phyloP scores from a whole-genome alignment of 2,888 invertebrate species.

The Cynaeus angustus region DNA sequence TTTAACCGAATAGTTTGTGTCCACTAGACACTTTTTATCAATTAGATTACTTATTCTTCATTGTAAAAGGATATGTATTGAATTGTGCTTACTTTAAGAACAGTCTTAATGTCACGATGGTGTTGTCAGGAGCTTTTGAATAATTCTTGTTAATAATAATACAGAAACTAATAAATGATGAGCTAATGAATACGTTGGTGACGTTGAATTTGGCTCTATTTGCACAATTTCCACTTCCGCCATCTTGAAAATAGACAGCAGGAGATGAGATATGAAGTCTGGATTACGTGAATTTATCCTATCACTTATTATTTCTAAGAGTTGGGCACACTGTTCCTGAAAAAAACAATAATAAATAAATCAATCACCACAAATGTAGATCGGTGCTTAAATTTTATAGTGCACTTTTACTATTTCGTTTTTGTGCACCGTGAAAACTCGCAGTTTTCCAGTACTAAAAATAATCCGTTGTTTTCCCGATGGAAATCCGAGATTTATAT shows the following conservation, averaged over 20 bases:
- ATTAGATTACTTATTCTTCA: slow-evolving; percentile 57
- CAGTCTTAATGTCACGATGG: slow-evolving; percentile 68
- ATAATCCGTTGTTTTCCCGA: slow-evolving; percentile 3
- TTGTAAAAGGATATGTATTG: slow-evolving; percentile 67
- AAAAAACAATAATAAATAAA: slow-evolving; percentile 65
- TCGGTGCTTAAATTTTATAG: neutral
- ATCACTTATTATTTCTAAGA: slow-evolving; percentile 86
- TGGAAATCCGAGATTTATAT: neutral
- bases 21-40: slow-evolving; percentile 52
- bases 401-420: neutral
- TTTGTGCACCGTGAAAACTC: neutral
- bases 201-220: slow-evolving; percentile 78
- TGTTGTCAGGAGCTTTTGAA: slow-evolving; percentile 56
- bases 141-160: slow-evolving; percentile 57
- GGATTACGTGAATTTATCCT: slow-evolving; percentile 90
- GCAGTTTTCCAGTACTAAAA: neutral
- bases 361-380: neutral
- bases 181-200: slow-evolving; percentile 50
- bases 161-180: slow-evolving; percentile 55
- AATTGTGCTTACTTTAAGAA: slow-evolving; percentile 62
- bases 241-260: slow-evolving; percentile 93
- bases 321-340: slow-evolving; percentile 89
- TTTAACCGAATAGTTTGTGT: slow-evolving; percentile 48
- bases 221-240: slow-evolving; percentile 92
- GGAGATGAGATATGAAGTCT: slow-evolving; percentile 88